Conservation (phyloP, 2,797 vertebrate genomes). For the Neostethus bicornis region DNA sequence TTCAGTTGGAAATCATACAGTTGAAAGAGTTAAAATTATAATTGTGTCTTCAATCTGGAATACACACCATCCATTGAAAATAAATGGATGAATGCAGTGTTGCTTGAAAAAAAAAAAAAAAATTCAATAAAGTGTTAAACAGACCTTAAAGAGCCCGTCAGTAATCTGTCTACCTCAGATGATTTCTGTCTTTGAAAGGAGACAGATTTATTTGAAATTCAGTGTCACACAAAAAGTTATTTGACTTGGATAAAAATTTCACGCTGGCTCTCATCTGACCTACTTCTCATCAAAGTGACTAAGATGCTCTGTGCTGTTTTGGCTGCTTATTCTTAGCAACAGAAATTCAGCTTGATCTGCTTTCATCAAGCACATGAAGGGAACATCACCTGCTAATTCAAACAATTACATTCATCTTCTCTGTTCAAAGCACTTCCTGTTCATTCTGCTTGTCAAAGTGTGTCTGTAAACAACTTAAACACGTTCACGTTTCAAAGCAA, state of each 20-base stretch:
- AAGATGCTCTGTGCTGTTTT: conserved; percentile 31
- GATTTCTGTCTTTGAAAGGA: conserved; percentile 17
- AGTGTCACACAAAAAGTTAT: conserved; percentile 16
- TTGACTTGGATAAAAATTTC: conserved; percentile 46
- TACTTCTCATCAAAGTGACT: conserved; percentile 50
- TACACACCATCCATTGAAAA: no score
- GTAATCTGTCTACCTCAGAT: conserved; percentile 19
- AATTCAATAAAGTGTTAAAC: no score
- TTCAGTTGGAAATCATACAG: no score
- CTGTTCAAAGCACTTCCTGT: conserved; percentile 22
- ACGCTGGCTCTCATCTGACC: conserved; percentile 47
- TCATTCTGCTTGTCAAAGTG: background rate
- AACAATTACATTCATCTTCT: conserved; percentile 30
- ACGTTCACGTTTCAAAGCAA: background rate
- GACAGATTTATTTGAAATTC: conserved; percentile 14
- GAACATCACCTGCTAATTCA: conserved; percentile 22
- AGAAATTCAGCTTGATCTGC: conserved; percentile 46
- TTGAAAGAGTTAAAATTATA: no score
- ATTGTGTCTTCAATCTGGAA: no score
- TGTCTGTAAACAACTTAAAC: background rate
- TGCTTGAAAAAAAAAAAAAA: no score
- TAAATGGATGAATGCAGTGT: no score
- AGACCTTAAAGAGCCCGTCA: conserved; percentile 4
- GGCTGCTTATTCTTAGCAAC: conserved; percentile 50
- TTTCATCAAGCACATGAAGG: conserved; percentile 35